Conservation (phyloP, 1,140 invertebrate species). For the Augochlora pura region DNA sequence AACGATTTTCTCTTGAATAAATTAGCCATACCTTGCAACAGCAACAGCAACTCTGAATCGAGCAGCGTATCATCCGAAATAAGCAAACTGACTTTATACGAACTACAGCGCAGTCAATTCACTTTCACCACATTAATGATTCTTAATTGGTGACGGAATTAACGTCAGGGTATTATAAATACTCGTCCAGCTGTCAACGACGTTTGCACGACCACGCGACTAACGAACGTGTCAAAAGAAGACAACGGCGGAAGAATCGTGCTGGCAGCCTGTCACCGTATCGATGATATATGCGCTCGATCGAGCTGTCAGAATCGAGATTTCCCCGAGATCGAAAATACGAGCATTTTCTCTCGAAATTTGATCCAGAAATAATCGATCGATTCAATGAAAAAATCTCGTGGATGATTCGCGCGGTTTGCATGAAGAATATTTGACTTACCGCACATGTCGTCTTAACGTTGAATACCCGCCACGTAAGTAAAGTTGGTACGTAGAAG, state of each 20-base stretch:
- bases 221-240: background rate
- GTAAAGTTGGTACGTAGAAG: background rate
- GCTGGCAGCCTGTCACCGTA: background rate
- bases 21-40: too few relatives aligned
- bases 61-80: too few relatives aligned
- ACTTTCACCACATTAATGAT: background rate
- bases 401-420: background rate
- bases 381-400: background rate
- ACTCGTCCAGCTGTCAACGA: background rate
- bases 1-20: too few relatives aligned
- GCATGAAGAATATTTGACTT: constrained; percentile 27
- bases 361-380: background rate
- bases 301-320: constrained; percentile 7
- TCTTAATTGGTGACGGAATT: background rate
- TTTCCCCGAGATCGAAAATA: background rate
- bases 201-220: background rate
- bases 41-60: too few relatives aligned
- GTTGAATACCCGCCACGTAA: constrained; percentile 45
- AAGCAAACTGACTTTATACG: too few relatives aligned
- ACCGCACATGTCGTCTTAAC: constrained; percentile 56
- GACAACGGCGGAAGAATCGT: too few relatives aligned
- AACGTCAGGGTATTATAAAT: background rate
- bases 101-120: too few relatives aligned
- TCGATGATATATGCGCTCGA: background rate
- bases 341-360: background rate